Conservation (phyloP, 2,113 vertebrate genomes). For the Menura novaehollandiae region DNA sequence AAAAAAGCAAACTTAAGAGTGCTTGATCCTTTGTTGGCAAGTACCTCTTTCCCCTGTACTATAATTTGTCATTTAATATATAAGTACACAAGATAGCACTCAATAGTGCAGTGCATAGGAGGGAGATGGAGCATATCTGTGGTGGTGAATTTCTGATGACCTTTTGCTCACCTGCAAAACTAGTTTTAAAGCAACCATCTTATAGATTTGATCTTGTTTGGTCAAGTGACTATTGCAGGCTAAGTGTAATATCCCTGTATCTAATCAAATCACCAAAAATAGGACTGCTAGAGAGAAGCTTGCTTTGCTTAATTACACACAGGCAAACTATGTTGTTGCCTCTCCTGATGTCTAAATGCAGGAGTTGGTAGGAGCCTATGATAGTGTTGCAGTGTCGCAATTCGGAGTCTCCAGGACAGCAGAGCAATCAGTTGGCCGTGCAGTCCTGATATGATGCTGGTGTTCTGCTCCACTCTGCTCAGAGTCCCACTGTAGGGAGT, state of each 20-base stretch:
- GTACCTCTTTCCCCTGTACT: neutral
- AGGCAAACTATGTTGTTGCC: neutral
- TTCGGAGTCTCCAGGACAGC: neutral
- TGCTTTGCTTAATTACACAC: neutral
- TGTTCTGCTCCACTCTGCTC: neutral
- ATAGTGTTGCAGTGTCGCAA: neutral
- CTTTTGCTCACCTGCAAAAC: neutral
- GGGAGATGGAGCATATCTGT: neutral
- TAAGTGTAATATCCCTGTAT: neutral
- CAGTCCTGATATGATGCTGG: neutral
- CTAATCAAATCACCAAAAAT: neutral
- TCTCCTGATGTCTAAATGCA: neutral
- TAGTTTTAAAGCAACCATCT: neutral
- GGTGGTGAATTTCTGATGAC: neutral
- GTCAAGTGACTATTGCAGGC: neutral
- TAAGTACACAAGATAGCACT: neutral
- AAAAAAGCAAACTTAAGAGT: neutral
- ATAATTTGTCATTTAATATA: neutral
- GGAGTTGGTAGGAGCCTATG: neutral
- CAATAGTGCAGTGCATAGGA: neutral
- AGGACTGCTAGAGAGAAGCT: neutral
- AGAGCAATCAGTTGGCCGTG: neutral
- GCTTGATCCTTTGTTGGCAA: constrained; percentile 13
- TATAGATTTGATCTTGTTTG: neutral
- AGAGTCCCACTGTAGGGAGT: accelerated